Evolutionary conservation across 2,888 invertebrate species (phyloP).

Genomic region (Yponomeuta plumbellus): DNA sequence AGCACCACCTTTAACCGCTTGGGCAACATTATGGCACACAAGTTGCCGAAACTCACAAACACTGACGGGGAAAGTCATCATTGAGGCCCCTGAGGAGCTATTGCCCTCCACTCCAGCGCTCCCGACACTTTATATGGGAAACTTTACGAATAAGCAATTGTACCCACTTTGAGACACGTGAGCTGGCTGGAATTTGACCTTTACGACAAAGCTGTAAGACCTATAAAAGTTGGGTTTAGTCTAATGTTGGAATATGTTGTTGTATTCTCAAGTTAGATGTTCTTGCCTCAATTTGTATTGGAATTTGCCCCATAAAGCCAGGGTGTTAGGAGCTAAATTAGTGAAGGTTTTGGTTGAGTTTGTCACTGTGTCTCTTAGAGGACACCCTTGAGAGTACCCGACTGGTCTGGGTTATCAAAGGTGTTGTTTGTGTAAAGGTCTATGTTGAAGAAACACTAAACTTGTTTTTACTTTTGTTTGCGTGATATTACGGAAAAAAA

Average conservation of each 20-base stretch:
- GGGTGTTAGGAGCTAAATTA: too few species aligned
- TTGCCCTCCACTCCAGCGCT: conserved; percentile 3
- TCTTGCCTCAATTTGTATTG: too few species aligned
- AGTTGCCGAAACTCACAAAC: neutral
- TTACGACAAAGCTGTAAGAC: neutral
- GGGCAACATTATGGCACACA: neutral
- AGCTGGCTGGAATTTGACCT: neutral
- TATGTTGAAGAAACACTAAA: neutral
- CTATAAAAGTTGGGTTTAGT: neutral
- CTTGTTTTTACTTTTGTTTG: too few species aligned
- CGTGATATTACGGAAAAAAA: too few species aligned
- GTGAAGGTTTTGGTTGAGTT: neutral
- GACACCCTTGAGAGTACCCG: neutral
- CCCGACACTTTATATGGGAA: conserved; percentile 21
- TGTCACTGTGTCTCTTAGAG: neutral
- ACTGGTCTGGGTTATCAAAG: neutral
- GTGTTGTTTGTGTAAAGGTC: neutral
- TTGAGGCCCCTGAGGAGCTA: conserved; percentile 14
- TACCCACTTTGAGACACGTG: conserved; percentile 22
- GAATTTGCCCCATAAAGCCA: too few species aligned
- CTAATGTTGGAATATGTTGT: too few species aligned
- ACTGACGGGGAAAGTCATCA: conserved; percentile 2
- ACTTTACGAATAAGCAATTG: conserved; percentile 53
- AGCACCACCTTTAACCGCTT: neutral
- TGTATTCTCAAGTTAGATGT: too few species aligned